Evolutionary conservation across 2,797 vertebrate species (phyloP).

Genomic region (Rhinoraja longicauda): DNA sequence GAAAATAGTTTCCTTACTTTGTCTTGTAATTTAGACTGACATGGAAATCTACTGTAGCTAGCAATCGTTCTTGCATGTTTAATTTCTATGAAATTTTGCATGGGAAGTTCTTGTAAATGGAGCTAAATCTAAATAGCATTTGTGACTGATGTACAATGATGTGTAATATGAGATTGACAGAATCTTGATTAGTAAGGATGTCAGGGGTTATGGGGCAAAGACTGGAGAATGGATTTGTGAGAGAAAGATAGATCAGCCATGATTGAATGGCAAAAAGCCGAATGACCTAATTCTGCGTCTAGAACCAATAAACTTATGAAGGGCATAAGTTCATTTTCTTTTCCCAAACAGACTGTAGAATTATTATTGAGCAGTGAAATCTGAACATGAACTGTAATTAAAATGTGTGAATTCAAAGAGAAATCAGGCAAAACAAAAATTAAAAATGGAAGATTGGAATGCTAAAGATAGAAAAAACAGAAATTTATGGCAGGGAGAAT

Average conservation of each 20-base stretch:
- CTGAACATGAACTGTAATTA: neutral
- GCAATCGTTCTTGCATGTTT: neutral
- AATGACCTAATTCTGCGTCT: no score
- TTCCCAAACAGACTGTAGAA: neutral
- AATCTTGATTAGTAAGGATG: no score
- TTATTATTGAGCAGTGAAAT: neutral
- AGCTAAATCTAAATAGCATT: no score
- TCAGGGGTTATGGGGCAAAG: no score
- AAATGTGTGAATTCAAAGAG: neutral
- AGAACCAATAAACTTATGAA: no score
- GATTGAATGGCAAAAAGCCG: no score
- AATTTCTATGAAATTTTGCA: neutral
- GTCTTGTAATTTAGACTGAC: neutral
- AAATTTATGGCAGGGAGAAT: no score
- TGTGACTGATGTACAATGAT: neutral
- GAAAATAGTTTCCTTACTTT: constrained; percentile 13
- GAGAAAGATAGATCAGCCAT: no score
- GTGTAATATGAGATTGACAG: no score
- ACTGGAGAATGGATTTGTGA: no score
- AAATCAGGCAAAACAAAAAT: neutral
- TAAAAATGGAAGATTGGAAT: neutral
- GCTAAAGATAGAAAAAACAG: neutral
- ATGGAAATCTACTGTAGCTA: neutral
- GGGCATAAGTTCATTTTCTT: no score
- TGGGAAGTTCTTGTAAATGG: neutral